Conservation (phyloP, 2,113 vertebrate species). For the Pagrus major region DNA sequence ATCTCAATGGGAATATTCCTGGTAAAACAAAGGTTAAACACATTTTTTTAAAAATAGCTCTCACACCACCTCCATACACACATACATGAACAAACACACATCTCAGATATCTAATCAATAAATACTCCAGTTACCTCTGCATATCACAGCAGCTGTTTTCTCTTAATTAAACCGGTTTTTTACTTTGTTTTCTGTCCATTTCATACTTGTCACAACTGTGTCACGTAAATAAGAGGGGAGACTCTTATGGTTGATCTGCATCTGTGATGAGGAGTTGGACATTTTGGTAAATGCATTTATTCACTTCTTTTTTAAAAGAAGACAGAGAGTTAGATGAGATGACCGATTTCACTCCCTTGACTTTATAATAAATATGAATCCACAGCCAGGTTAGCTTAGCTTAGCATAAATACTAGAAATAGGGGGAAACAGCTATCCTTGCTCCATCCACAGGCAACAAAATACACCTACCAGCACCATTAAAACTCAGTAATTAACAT, state of each 20-base stretch:
- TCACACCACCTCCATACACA: neutral
- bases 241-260: neutral
- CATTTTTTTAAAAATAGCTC: too few species aligned
- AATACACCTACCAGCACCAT: too few species aligned
- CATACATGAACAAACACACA: too few species aligned
- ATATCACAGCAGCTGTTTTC: neutral
- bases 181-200: neutral
- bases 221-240: neutral
- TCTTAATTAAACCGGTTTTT: neutral
- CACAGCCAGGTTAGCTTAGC: too few species aligned
- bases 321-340: neutral
- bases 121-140: neutral
- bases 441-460: too few species aligned
- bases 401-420: neutral
- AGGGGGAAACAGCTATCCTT: neutral
- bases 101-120: constrained; percentile 8
- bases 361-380: too few species aligned
- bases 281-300: neutral
- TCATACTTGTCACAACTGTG: neutral
- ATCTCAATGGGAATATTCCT: too few species aligned
- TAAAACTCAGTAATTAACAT: too few species aligned
- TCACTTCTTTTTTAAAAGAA: neutral
- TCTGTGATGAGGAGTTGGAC: neutral
- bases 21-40: too few species aligned
- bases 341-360: neutral